Base-by-base conservation (phyloP, 92 coral and sea anemone genomes). In the Meandrina meandrites region DNA sequence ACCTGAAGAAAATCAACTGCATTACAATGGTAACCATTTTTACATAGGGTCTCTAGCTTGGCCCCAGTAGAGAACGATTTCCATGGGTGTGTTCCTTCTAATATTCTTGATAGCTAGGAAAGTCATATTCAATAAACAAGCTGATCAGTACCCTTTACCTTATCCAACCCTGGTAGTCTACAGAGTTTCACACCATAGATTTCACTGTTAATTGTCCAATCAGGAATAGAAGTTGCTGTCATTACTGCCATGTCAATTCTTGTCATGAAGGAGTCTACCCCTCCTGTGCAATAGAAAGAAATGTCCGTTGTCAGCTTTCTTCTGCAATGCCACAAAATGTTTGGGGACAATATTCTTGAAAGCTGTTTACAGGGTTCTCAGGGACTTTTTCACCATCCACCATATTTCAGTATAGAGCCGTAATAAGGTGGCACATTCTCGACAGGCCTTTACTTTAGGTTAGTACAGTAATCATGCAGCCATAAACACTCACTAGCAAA, bases 191-290 rank as follows among this genome's bases (percentile, higher is more conserved):
- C 87, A 27, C 94, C 98, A 88, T 80, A 87, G n/a, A 91, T 54
- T 27, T 91, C 91, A 54, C 90, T 64, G 45, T 84, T 72, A 40
- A 90, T 75, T 22, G 82, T 77, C 57, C 54, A 56, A 37, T 70
- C 94, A 78, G 90, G 68, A 47, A 60, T 30, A 11, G 90, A 79
- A 71, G 88, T 83, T 36, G 91, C 90, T 74, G 91, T 64, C 3
- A 93, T 85, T 42, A 93, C 73, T 57, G 56, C 93, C 90, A 90
- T 83, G 66, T 96, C 98, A 79, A 91, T 88, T 81, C 99, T 90
- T 64, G 89, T 86, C 87, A 97, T 86, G 84, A 97, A 89, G 21
- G 99, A 97, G 80, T 97, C 99, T 36, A 73, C 87, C 28, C 86
- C 90, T 66, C 75, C 85, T 87, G 84, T 35, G 2, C 32, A 86